Evolutionary conservation across 1,140 invertebrate genomes (phyloP).

Genomic region (Reticulitermes speratus): DNA sequence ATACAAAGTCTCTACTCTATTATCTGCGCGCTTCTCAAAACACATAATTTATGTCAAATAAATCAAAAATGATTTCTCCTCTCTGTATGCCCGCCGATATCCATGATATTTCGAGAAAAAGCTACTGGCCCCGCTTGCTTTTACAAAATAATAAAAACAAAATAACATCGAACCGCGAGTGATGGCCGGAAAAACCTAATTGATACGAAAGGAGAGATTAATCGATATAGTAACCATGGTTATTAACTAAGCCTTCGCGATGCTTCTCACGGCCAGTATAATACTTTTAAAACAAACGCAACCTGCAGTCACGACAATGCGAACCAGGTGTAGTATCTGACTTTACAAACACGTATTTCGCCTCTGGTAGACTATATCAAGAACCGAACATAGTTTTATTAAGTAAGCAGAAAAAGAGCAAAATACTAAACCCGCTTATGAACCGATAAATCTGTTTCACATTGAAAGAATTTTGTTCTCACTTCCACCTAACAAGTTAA

Average conservation of each 20-base stretch:
- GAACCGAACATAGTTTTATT: too few relatives aligned
- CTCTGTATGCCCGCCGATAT: neutral
- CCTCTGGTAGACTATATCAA: too few relatives aligned
- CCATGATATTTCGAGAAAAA: neutral
- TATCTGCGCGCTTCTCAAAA: neutral
- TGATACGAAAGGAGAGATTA: neutral
- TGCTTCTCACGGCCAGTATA: too few relatives aligned
- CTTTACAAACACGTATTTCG: neutral
- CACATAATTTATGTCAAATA: constrained; percentile 30
- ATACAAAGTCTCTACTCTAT: neutral
- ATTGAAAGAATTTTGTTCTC: constrained; percentile 12
- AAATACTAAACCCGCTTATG: neutral
- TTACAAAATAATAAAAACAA: too few relatives aligned
- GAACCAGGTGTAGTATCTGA: neutral
- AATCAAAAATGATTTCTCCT: constrained; percentile 25
- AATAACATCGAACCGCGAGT: neutral
- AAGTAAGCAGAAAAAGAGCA: neutral
- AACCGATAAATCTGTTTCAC: neutral
- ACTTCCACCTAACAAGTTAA: neutral
- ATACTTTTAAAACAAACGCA: neutral
- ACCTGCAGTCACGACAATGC: neutral
- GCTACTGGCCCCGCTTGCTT: constrained; percentile 3
- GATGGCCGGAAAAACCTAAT: neutral
- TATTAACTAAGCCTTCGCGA: neutral
- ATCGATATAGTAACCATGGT: neutral